phyloP scores from a whole-genome alignment of 2,113 vertebrate genomes.

The Tachycineta bicolor region DNA sequence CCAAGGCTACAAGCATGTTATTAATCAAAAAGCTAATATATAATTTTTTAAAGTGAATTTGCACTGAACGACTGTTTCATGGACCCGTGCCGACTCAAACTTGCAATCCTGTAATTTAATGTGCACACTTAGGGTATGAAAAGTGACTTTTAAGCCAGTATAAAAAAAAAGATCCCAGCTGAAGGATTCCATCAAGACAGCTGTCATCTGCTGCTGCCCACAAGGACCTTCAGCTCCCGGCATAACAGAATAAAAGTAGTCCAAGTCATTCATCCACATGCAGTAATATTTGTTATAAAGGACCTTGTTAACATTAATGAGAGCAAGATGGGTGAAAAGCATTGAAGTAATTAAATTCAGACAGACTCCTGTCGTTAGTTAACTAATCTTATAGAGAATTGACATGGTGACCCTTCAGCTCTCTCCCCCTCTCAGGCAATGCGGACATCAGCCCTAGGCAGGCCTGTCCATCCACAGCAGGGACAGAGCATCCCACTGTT shows the following conservation, averaged over 20 bases:
- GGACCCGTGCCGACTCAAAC: background rate
- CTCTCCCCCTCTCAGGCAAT: background rate
- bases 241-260: background rate
- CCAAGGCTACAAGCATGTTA: slow-evolving; percentile 32
- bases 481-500: fast-evolving
- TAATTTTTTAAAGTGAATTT: slow-evolving; percentile 64
- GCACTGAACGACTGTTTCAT: background rate
- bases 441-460: background rate
- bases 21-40: slow-evolving; percentile 45
- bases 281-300: background rate
- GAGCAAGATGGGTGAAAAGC: background rate
- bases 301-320: background rate
- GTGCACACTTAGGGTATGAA: background rate
- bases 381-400: background rate
- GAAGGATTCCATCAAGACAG: background rate
- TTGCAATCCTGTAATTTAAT: background rate
- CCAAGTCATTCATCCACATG: fast-evolving
- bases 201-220: background rate
- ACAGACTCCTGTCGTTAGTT: background rate
- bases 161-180: background rate
- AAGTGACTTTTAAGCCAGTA: background rate
- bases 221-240: background rate
- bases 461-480: background rate
- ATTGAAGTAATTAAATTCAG: background rate
- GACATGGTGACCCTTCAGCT: background rate